These are phyloP conservation scores for Sapayoa aenigma DNA, from an alignment of 2,113 vertebrate genomes.

Conservation along the genomic window DNA sequence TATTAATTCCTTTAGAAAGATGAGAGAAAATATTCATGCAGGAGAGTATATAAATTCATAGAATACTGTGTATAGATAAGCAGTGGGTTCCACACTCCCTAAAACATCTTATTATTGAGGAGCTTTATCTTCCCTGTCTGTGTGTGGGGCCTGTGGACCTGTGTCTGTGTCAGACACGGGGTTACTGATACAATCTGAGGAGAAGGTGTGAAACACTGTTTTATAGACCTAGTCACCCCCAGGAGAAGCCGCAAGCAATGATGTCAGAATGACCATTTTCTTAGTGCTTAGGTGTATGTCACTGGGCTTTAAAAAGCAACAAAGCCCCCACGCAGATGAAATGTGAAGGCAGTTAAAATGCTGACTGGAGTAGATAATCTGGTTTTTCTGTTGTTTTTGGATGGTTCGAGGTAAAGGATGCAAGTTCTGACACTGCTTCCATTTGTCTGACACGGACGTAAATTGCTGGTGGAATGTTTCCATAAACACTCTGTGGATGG, in stretches of 20 bases:
- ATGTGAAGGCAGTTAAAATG: not conserved
- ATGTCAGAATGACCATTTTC: not conserved
- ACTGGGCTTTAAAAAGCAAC: not conserved
- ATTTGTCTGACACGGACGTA: not conserved
- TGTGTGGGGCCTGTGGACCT: not conserved
- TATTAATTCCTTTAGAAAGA: not conserved
- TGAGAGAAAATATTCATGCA: not conserved
- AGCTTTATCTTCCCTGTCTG: not conserved
- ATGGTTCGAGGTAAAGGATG: not conserved
- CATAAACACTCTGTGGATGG: not conserved
- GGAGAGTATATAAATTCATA: not conserved
- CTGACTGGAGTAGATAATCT: not conserved
- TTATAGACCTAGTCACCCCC: not conserved
- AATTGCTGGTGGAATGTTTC: constrained; percentile 23
- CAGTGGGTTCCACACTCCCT: not conserved
- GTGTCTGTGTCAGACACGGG: not conserved
- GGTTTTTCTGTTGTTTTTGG: not conserved
- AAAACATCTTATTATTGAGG: not conserved
- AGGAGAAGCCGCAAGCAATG: not conserved
- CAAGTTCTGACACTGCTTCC: not conserved
- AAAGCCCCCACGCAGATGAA: not conserved
- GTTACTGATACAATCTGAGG: not conserved
- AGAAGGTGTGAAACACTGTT: not conserved
- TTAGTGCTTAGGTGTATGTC: not conserved
- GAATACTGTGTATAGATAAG: accelerated